These are phyloP conservation scores for Alauda arvensis DNA, from an alignment of 2,797 vertebrate genomes.

Conservation along the genomic window DNA sequence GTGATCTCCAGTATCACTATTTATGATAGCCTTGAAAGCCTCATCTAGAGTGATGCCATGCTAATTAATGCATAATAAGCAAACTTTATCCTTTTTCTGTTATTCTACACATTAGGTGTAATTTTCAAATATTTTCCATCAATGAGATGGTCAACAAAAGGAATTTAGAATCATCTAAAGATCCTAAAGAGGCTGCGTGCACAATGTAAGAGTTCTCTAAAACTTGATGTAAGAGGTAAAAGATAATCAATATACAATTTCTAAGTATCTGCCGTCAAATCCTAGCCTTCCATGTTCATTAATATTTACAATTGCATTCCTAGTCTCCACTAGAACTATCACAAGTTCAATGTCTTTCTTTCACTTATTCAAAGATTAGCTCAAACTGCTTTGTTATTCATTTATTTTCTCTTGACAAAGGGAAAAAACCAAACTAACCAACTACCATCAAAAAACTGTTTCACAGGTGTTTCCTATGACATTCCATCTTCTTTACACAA, in stretches of 20 bases:
- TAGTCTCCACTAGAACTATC: neutral
- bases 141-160: neutral
- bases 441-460: neutral
- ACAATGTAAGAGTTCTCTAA: neutral
- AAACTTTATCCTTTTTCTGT: neutral
- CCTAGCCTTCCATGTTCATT: neutral
- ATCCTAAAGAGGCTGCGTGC: neutral
- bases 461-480: neutral
- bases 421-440: neutral
- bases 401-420: neutral
- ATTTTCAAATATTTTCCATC: neutral
- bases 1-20: neutral
- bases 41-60: neutral
- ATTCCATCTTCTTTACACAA: neutral
- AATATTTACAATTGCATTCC: neutral
- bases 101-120: neutral
- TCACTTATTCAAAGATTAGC: neutral
- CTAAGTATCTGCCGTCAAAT: neutral
- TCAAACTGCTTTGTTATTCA: neutral
- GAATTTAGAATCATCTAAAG: neutral
- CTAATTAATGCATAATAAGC: neutral
- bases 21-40: neutral
- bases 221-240: neutral
- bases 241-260: neutral
- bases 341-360: neutral